Evolutionary conservation across 2,797 vertebrate genomes (phyloP), one percentile per base, ranked within the genome.

Genomic region (Carduelis carduelis): DNA sequence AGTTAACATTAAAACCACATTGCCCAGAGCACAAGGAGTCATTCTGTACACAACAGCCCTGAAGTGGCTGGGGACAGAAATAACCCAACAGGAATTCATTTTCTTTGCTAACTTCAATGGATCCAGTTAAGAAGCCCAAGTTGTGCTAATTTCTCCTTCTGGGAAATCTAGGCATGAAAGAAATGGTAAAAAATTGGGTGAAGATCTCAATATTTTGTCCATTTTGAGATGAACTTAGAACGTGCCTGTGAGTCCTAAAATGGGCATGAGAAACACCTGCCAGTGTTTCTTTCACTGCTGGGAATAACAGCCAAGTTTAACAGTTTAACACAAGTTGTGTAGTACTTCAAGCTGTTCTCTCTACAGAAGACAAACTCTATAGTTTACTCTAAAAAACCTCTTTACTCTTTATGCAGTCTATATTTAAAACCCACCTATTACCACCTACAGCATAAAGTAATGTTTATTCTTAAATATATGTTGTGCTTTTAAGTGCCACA

Each of bases 1-100:
- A 94, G 84, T 86, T 94, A 88, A 82, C 83, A 70, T 90, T 83
- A 93, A 93, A 95, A 91, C 49, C 75, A 89, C 74, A 89, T 90
- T 74, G 93, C 89, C 89, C 85, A 82, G 66, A 83, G 95, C 91
- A 90, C 72, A 70, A 72, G 80, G 66, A 93, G 27, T 76, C 23
- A 34, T 88, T 93, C 79, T 76, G 80, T 70, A 82, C 63, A 53
- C 52, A 91, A 35, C 37, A 46, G 23, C 39, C 74, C 55, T 60
- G 52, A 56, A 74, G 74, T 41, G 74, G 74, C 59, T 69, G 44
- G 44, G 30, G 77, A 66, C 55, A 93, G 52, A 83, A 90, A 83
- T 32, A 72, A 74, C 66, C 22, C 66, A 63, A 76, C 1, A 34
- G 34, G 14, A 59, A 63, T 89, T 88, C 61, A 60, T 84, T 93